Base-by-base conservation (phyloP, 2,888 invertebrate genomes). In the Tricholauxania praeusta region DNA sequence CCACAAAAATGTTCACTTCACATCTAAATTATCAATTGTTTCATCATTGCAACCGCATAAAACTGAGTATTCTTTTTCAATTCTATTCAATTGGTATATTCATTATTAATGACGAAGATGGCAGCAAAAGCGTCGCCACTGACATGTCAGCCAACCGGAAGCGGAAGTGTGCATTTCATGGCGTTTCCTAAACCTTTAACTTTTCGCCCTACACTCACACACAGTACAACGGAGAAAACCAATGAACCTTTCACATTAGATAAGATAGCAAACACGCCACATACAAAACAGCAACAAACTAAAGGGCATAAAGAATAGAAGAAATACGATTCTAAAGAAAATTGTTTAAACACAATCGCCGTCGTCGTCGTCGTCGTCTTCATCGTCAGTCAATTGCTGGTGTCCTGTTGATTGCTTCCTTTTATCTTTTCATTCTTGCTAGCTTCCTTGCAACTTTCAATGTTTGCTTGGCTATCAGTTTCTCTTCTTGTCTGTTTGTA, bases 201-300 rank as follows among this genome's bases (percentile, higher is more conserved):
- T 68, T 47, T 63, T 53, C 48, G 48, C 63, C 7, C 63, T 62
- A 53, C 47, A 47, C 22, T 47, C 80, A 80, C 80, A 80, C 80
- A 81, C 81, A 79, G 82, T 39, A 10, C 82, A n/a, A 80, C 80
- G 81, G 81, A 80, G 81, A 81, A 28, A 82, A 82, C 82, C 83
- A 82, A 82, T 81, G 83, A 83, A 83, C 80, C 82, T 80, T 79
- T 81, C 80, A 80, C 80, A 81, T 79, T 79, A 81, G 83, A 83
- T 83, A 82, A 82, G 82, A 77, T 75, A 78, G 74, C 77, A 78
- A 80, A 71, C 59, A 32, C 17, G 39, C 32, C 69, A 62, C 69
- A 70, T 51, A 62, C 19, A 17, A 19, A 17, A 49, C 48, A 57
- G 28, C 15, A 49, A 66, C 66, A 17, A 63, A 49, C 12, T 12